Evolutionary conservation across 2,888 invertebrate genomes (phyloP).

Genomic region (Pseudolycoriella hygida): DNA sequence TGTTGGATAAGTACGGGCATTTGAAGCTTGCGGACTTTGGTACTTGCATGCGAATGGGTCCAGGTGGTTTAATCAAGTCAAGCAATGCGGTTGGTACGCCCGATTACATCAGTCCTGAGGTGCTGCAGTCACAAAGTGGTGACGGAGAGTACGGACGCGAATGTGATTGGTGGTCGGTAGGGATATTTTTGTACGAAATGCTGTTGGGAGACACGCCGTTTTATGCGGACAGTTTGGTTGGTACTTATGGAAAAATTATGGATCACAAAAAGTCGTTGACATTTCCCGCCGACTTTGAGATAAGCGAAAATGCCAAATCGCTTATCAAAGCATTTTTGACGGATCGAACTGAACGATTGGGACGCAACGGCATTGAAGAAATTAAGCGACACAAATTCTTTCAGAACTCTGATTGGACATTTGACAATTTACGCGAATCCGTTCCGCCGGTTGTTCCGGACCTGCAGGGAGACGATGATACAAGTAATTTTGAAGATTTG

Average conservation of each 20-base stretch:
- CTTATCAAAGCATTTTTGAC: constrained; percentile 89
- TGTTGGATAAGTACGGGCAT: constrained; percentile 88
- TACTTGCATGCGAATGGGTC: constrained; percentile 97
- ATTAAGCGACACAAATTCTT: constrained; percentile 93
- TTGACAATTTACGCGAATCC: constrained; percentile 84
- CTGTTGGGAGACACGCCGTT: constrained; percentile 96
- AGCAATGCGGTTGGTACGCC: constrained; percentile 99
- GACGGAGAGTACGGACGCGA: constrained; percentile 93
- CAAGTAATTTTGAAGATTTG: constrained; percentile 95
- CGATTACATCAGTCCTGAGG: constrained; percentile 98
- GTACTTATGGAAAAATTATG: constrained; percentile 98
- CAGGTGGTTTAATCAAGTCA: constrained; percentile 84
- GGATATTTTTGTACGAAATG: constrained; percentile 98
- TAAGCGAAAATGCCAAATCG: constrained; percentile 71
- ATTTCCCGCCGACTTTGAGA: constrained; percentile 90
- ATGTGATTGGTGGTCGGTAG: constrained; percentile 99
- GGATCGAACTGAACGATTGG: constrained; percentile 75
- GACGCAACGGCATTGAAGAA: constrained; percentile 83
- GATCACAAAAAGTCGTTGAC: constrained; percentile 90
- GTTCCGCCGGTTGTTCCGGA: constrained; percentile 96
- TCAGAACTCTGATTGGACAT: constrained; percentile 93
- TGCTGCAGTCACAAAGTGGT: constrained; percentile 89
- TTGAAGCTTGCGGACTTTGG: constrained; percentile 99
- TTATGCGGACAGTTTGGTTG: constrained; percentile 94
- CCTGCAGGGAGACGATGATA: constrained; percentile 89